Evolutionary conservation across 2,797 vertebrate species (phyloP), one percentile per base, ranked within the genome.

Genomic region (Balearica regulorum): DNA sequence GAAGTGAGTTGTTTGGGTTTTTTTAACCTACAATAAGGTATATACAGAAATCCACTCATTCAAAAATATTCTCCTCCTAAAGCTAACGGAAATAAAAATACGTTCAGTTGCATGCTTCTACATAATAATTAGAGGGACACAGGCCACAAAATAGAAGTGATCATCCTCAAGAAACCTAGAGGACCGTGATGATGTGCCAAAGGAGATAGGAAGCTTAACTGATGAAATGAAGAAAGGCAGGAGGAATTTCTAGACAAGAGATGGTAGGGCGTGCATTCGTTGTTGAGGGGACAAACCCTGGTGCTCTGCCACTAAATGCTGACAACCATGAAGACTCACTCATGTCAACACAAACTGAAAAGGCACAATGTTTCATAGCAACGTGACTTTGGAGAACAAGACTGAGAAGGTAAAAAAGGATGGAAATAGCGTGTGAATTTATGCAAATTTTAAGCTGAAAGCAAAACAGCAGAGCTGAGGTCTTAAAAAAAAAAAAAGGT

Each of bases 261-360:
- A 22, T 3, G 49, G 65, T 17, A 60, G 41, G 51, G 51, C 54
- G 35, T 8, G 12, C 9, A 6, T 21, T 16, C 41, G 54, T 13
- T 54, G 21, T n/a, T 44, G 64, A 71, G 33, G 33, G 44, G 44
- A 72, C 54, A 71, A 55, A 46, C 33, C 6, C 57, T 55, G 41
- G 70, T 5, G 0, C 37, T 54, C 41, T 62, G n/a, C 54, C 0
- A 1, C 66, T 11, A 37, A 28, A 46, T 2, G 15, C 64, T 86
- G 88, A 60, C 51, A 83, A 20, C 57, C 28, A 7, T 11, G 3
- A 43, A 78, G 53, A 72, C 55, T 51, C 66, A 1, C 26, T 70
- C 24, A 28, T 12, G 6, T 62, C 64, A 29, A 7, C 33, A 41
- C 48, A 37, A 61, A 46, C 37, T 54, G 73, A 68, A 43, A 46